Evolutionary conservation across 2,888 invertebrate genomes (phyloP).

Genomic region (Caenorhabditis sp.): DNA sequence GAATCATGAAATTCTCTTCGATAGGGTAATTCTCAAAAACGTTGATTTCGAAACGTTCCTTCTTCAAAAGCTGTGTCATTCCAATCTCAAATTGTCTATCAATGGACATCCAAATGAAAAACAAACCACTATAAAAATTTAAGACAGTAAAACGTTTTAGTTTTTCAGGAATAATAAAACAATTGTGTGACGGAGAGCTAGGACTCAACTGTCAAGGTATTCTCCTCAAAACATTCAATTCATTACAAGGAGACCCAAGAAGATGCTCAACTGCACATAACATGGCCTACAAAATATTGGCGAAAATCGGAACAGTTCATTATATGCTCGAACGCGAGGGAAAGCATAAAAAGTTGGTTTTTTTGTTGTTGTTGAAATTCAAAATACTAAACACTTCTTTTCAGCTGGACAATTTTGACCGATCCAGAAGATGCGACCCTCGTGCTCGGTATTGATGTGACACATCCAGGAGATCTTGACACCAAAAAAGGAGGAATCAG

Average conservation of each 20-base stretch:
- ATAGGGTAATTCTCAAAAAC: too few species aligned
- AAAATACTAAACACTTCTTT: too few species aligned
- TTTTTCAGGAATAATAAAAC: neutral
- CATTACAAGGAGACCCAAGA: neutral
- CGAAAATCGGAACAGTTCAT: neutral
- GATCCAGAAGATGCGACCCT: conserved; percentile 73
- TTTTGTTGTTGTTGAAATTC: too few species aligned
- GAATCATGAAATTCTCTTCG: too few species aligned
- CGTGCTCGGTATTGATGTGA: conserved; percentile 88
- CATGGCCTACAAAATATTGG: neutral
- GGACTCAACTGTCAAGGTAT: neutral
- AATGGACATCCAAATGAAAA: too few species aligned
- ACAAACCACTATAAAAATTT: too few species aligned
- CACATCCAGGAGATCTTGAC: conserved; percentile 86
- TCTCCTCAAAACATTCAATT: neutral
- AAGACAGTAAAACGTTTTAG: neutral
- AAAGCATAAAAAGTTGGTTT: neutral
- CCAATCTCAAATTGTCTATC: too few species aligned
- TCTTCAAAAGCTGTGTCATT: too few species aligned
- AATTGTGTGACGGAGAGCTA: neutral
- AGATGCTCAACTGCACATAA: neutral
- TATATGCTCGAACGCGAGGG: neutral
- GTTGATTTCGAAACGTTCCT: too few species aligned
- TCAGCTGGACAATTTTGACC: neutral
- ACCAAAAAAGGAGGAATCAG: conserved; percentile 60